Conservation (phyloP, 2,797 vertebrate species). For the Vultur gryphus region DNA sequence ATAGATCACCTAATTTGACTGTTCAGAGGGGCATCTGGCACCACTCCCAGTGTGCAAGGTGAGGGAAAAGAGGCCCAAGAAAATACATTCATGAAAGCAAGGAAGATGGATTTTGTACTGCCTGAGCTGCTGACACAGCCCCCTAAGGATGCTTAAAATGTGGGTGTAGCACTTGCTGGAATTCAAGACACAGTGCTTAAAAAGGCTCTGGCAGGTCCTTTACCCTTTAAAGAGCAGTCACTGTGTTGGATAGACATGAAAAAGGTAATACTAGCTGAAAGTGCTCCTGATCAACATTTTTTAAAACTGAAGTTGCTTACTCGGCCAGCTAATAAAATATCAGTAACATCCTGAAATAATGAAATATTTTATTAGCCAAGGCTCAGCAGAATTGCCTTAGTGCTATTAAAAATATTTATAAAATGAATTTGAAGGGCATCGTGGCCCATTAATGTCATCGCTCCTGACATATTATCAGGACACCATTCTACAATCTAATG, state of each 20-base stretch:
- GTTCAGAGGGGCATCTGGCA: neutral
- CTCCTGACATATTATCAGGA: neutral
- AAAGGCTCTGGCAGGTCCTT: neutral
- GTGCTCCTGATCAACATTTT: neutral
- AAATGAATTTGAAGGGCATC: neutral
- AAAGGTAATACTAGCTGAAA: neutral
- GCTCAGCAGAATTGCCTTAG: neutral
- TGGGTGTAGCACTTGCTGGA: neutral
- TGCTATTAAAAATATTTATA: constrained; percentile 5
- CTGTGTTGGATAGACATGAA: neutral
- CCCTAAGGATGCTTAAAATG: neutral
- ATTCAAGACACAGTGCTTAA: neutral
- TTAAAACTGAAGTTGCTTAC: neutral
- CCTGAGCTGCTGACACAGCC: neutral
- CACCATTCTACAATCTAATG: neutral
- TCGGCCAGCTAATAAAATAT: neutral
- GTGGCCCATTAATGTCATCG: neutral
- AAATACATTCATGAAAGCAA: neutral
- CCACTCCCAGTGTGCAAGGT: neutral
- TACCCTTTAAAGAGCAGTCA: neutral
- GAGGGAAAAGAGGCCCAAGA: neutral
- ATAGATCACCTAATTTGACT: neutral
- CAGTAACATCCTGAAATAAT: neutral
- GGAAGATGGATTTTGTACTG: neutral
- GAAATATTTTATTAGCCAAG: neutral